These are phyloP conservation scores for Melospiza melodia DNA, from an alignment of 2,113 vertebrate species.

Conservation along the genomic window DNA sequence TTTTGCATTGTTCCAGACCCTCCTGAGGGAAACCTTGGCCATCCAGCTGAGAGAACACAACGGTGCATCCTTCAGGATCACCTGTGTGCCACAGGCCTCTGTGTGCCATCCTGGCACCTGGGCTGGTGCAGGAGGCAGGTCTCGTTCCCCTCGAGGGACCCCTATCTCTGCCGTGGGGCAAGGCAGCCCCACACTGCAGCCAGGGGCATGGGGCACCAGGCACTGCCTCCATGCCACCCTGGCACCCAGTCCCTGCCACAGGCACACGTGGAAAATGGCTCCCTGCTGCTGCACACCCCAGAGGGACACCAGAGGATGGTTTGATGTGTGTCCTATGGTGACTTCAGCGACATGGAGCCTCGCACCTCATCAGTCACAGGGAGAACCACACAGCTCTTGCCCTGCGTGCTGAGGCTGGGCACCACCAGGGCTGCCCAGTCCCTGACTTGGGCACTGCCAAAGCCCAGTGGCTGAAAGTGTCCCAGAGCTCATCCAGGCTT, in stretches of 20 bases:
- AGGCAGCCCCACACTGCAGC: not conserved
- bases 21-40: not conserved
- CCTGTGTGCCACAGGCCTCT: rapidly evolving
- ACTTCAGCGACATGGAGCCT: rapidly evolving
- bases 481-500: not conserved
- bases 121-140: not conserved
- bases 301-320: rapidly evolving
- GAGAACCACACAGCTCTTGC: not conserved
- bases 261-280: not conserved
- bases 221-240: not conserved
- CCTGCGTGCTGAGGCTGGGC: rapidly evolving
- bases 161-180: not conserved
- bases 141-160: rapidly evolving
- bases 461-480: not conserved
- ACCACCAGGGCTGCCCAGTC: not conserved
- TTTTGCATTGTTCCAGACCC: not conserved
- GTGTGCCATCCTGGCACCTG: not conserved
- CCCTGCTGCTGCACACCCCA: not conserved
- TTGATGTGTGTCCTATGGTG: not conserved
- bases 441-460: not conserved
- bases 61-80: not conserved
- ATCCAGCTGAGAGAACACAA: not conserved
- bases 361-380: rapidly evolving
- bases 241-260: rapidly evolving
- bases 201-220: not conserved